Percentiles rank a stretch among this genome's conserved stretches.
These are phyloP conservation scores for Rapana venosa DNA, from an alignment of 2,888 invertebrate species.

Conservation along the genomic window DNA sequence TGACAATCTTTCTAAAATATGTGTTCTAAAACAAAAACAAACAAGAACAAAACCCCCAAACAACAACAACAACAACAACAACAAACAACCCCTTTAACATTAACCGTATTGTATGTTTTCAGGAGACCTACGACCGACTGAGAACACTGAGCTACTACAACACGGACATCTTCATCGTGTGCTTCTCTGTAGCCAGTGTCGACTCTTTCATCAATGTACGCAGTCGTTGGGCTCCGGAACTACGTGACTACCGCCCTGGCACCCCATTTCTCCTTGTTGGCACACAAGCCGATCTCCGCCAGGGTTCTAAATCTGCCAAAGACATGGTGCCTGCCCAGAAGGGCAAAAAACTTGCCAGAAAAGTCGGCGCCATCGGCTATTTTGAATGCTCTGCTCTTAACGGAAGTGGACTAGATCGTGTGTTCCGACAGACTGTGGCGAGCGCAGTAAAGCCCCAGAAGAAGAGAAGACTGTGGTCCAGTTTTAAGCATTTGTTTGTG, in stretches of 20 bases:
- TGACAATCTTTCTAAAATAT: too few relatives aligned
- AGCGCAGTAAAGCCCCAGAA: constrained; percentile 58
- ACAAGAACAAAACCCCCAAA: not conserved
- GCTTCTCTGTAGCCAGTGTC: constrained; percentile 66
- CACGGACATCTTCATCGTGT: constrained; percentile 71
- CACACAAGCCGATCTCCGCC: constrained; percentile 68
- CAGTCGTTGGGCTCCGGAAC: constrained; percentile 69
- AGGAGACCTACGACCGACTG: constrained; percentile 72
- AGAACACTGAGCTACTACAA: constrained; percentile 69
- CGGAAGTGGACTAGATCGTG: constrained; percentile 56
- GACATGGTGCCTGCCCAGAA: constrained; percentile 33
- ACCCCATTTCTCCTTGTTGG: constrained; percentile 70
- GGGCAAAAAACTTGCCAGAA: constrained; percentile 53
- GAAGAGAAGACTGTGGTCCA: constrained; percentile 60
- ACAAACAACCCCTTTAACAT: not conserved
- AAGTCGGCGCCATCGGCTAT: constrained; percentile 53
- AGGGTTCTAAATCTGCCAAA: not conserved
- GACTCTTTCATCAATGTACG: constrained; percentile 69
- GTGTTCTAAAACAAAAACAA: not conserved
- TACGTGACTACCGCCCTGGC: constrained; percentile 65
- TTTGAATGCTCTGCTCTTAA: constrained; percentile 59
- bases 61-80: not conserved
- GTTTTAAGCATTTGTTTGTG: constrained; percentile 57
- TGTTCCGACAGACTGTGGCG: constrained; percentile 60
- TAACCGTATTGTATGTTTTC: constrained; percentile 34